These are phyloP conservation scores for Acrobeloides nanus DNA, from an alignment of 2,888 invertebrate species.

Conservation along the genomic window DNA sequence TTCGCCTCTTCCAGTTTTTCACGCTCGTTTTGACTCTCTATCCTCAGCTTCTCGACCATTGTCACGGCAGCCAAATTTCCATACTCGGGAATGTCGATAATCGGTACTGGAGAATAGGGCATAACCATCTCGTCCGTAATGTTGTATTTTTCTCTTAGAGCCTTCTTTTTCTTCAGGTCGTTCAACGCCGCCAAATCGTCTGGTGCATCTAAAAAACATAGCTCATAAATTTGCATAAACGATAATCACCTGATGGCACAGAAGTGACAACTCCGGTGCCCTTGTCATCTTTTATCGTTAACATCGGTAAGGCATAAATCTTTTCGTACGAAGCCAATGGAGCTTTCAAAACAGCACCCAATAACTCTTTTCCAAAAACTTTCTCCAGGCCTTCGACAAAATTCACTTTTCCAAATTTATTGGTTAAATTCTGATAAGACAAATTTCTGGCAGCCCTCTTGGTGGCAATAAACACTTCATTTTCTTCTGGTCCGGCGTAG, in stretches of 20 bases:
- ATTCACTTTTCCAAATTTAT: slow-evolving; percentile 70
- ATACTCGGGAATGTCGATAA: slow-evolving; percentile 77
- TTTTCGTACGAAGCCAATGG: slow-evolving; percentile 74
- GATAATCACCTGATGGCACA: slow-evolving; percentile 92
- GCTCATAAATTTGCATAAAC: too few species aligned
- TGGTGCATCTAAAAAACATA: slow-evolving; percentile 92
- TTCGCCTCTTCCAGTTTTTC: slow-evolving; percentile 89
- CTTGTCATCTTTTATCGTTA: slow-evolving; percentile 93
- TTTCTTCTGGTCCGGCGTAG: slow-evolving; percentile 60
- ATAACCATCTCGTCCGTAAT: slow-evolving; percentile 75
- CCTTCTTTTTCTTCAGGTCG: slow-evolving; percentile 82
- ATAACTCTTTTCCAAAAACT: slow-evolving; percentile 62
- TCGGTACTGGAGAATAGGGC: slow-evolving; percentile 69
- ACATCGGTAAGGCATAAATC: slow-evolving; percentile 90
- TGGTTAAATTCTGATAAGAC: slow-evolving; percentile 75
- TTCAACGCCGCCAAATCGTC: slow-evolving; percentile 92
- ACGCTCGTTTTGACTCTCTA: slow-evolving; percentile 89
- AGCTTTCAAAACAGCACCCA: slow-evolving; percentile 76
- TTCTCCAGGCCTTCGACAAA: slow-evolving; percentile 61
- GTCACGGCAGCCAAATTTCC: slow-evolving; percentile 29
- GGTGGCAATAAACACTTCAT: slow-evolving; percentile 79
- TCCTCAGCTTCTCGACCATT: slow-evolving; percentile 66
- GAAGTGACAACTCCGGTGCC: slow-evolving; percentile 96
- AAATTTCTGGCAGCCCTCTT: slow-evolving; percentile 80
- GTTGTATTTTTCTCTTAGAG: slow-evolving; percentile 74